Evolutionary conservation across 2,888 invertebrate genomes (phyloP).

Genomic region (Yponomeuta sedellus): DNA sequence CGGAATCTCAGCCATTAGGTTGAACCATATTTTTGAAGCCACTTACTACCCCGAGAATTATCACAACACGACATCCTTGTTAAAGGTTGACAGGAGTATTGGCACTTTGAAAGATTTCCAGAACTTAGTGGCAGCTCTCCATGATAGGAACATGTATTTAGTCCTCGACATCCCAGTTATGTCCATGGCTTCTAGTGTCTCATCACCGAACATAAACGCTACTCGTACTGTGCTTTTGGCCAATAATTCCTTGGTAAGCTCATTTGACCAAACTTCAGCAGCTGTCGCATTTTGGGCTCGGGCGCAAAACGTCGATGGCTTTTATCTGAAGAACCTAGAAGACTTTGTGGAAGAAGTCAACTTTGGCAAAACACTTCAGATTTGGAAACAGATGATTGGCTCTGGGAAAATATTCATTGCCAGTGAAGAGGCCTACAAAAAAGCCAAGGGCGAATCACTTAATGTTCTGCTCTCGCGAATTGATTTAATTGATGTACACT

Average conservation of each 20-base stretch:
- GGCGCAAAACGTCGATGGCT: slow-evolving; percentile 89
- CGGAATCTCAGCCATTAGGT: slow-evolving; percentile 82
- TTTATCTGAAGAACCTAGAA: slow-evolving; percentile 89
- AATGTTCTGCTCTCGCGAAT: slow-evolving; percentile 79
- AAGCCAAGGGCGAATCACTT: slow-evolving; percentile 59
- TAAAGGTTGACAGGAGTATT: slow-evolving; percentile 80
- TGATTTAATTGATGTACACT: slow-evolving; percentile 83
- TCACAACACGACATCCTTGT: slow-evolving; percentile 79
- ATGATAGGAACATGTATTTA: slow-evolving; percentile 83
- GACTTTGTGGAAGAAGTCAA: slow-evolving; percentile 77
- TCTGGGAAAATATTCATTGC: slow-evolving; percentile 80
- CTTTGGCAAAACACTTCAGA: slow-evolving; percentile 75
- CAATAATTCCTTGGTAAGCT: slow-evolving; percentile 59
- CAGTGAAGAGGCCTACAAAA: slow-evolving; percentile 73
- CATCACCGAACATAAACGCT: slow-evolving; percentile 34
- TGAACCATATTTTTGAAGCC: slow-evolving; percentile 88
- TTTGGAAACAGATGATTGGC: slow-evolving; percentile 83
- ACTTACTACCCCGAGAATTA: slow-evolving; percentile 85
- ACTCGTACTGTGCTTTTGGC: slow-evolving; percentile 42
- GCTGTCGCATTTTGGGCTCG: slow-evolving; percentile 63
- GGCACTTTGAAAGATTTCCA: slow-evolving; percentile 84
- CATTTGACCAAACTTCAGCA: slow-evolving; percentile 49
- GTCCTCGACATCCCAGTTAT: slow-evolving; percentile 84
- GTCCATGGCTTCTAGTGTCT: slow-evolving; percentile 49
- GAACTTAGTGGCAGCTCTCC: slow-evolving; percentile 78